Base-by-base conservation (phyloP, 2,797 vertebrate species). In the Mus minutoides region DNA sequence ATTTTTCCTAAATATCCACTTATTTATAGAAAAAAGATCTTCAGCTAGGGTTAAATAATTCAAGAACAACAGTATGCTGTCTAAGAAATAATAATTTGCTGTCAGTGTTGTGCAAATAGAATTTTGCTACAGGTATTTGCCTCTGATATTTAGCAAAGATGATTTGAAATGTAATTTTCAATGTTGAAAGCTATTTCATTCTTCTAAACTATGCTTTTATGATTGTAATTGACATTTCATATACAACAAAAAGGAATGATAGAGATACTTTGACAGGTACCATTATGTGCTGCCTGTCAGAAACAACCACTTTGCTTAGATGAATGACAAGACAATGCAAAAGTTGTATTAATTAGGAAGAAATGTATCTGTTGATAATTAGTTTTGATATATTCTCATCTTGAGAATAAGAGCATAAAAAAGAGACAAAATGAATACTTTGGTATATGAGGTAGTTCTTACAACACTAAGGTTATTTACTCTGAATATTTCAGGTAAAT, bases 251-350 rank as follows among this genome's bases (percentile, higher is more conserved):
- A 40, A 49, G 91, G 37, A 82, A 1, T 82, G 14, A 14, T 82
- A 6, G 9, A 89, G 24, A 69, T 54, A 92, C 83, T 94, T 91
- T 92, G 31, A 92, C 0, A 2, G 49, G 31, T 67, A 31, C 88
- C 9, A 58, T 46, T 83, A 8, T 86, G 75, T 40, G 78, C 88
- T 94, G 2, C n/a, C 0, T 84, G 29, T 26, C 3, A 77, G 46
- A 92, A 78, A 19, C n/a, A 89, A 93, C 12, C 54, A 5, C 10
- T 40, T 96, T 92, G 78, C 54, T 85, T 56, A 94, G 94, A 10
- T 24, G 3, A 43, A 94, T 90, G 52, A 71, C 8, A 83, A 76
- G 60, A n/a, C 8, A 49, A 22, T 29, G 71, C 60, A 94, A 77
- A n/a, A 46, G 71, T 90, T 19, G 60, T 34, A 71, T 77, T 84